These are phyloP conservation scores for Erythrocercus mccallii DNA, from an alignment of 2,113 vertebrate genomes.

Conservation along the genomic window DNA sequence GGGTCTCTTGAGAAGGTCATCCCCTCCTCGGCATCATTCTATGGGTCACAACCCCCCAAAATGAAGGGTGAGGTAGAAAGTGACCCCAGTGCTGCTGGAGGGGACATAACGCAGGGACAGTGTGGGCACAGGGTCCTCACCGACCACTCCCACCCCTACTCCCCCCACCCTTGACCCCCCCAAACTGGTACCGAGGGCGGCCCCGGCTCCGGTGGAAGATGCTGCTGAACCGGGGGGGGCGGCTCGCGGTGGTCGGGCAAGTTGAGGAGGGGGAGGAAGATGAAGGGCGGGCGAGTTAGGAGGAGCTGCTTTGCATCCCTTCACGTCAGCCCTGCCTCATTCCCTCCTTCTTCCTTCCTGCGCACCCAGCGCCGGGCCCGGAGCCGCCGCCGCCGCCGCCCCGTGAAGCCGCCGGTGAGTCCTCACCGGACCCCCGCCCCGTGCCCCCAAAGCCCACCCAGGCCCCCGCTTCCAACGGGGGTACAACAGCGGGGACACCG, in stretches of 20 bases:
- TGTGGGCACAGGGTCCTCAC: not conserved
- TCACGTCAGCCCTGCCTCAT: constrained; percentile 80
- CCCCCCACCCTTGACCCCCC: not conserved
- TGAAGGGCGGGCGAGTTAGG: constrained; percentile 75
- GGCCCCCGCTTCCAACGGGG: not conserved
- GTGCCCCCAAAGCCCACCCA: not conserved
- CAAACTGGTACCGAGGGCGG: not conserved
- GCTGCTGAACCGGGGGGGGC: constrained; percentile 48
- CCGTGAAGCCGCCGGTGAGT: constrained; percentile 53
- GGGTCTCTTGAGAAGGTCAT: not conserved
- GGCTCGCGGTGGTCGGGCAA: constrained; percentile 49
- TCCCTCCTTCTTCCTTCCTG: constrained; percentile 77
- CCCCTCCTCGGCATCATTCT: not conserved
- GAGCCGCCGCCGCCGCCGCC: constrained; percentile 6
- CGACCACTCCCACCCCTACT: not conserved
- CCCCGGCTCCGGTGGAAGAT: not conserved
- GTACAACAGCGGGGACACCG: not conserved
- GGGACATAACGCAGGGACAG: not conserved
- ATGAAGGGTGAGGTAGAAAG: not conserved
- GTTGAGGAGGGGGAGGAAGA: constrained; percentile 66
- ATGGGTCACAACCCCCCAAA: accelerated
- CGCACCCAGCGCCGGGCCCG: constrained; percentile 39
- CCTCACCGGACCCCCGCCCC: not conserved
- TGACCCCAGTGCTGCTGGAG: not conserved
- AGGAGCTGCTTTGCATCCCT: constrained; percentile 81